Conservation (phyloP, 2,797 vertebrate species). For the Syngnathus acus region DNA sequence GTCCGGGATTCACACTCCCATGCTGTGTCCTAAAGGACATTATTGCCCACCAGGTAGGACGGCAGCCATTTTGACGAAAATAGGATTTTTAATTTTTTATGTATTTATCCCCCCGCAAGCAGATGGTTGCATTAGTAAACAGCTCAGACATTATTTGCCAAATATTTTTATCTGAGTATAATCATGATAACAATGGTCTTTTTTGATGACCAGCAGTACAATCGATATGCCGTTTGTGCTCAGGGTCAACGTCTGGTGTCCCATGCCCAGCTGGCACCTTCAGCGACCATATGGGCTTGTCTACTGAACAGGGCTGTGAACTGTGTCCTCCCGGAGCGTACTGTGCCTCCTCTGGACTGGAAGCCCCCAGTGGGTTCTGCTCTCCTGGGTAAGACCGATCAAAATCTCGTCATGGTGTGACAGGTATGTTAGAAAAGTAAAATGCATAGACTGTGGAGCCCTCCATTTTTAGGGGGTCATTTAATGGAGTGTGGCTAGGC, state of each 20-base stretch:
- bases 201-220: conserved; percentile 53
- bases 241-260: conserved; percentile 63
- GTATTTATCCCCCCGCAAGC: conserved; percentile 1
- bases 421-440: not conserved
- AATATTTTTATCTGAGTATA: conserved; percentile 27
- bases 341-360: conserved; percentile 66
- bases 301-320: conserved; percentile 59
- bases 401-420: not conserved
- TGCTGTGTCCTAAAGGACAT: conserved; percentile 68
- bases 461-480: not conserved
- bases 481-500: too few species aligned
- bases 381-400: conserved; percentile 63
- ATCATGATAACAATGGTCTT: conserved; percentile 34
- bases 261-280: conserved; percentile 74
- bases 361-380: conserved; percentile 66
- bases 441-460: not conserved
- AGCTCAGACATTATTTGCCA: conserved; percentile 33
- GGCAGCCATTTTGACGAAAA: not conserved
- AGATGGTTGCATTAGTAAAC: conserved; percentile 29
- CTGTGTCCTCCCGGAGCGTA: conserved; percentile 72
- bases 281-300: conserved; percentile 60
- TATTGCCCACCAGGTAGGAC: conserved; percentile 72
- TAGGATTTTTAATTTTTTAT: not conserved
- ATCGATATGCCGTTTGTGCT: conserved; percentile 38
- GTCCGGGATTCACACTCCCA: conserved; percentile 56